phyloP scores from a whole-genome alignment of 2,113 vertebrate species.

The Aptenodytes forsteri region DNA sequence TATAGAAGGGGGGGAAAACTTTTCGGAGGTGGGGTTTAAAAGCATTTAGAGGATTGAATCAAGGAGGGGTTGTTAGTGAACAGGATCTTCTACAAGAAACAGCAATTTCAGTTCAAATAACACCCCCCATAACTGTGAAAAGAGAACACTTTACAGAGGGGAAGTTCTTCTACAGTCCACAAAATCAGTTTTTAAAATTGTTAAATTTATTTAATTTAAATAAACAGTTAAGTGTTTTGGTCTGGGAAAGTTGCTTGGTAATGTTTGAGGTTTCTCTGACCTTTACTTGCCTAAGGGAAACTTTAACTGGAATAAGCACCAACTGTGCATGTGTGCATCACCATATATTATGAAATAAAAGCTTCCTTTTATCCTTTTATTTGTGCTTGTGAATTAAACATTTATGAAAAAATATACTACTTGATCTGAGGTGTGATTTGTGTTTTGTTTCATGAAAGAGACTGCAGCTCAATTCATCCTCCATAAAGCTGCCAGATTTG shows the following conservation, averaged over 20 bases:
- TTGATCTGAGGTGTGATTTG: background rate
- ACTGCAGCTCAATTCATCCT: background rate
- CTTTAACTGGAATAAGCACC: background rate
- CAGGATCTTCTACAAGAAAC: background rate
- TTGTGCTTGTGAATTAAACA: background rate
- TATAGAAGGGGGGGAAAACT: background rate
- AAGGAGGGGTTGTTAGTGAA: background rate
- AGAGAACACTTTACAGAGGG: background rate
- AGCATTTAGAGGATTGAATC: background rate
- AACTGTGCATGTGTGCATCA: background rate
- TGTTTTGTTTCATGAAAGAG: slow-evolving; percentile 11
- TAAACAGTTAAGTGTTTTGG: background rate
- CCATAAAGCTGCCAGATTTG: slow-evolving; percentile 22
- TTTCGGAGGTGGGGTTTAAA: background rate
- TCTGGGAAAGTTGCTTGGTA: background rate
- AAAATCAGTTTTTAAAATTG: background rate
- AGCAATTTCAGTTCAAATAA: background rate
- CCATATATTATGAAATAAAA: background rate
- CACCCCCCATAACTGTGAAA: background rate
- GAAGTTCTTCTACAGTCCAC: background rate
- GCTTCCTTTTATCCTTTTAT: background rate
- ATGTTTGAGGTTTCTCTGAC: background rate
- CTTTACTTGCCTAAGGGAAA: background rate
- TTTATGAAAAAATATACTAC: slow-evolving; percentile 15
- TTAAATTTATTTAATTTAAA: too few relatives aligned